Evolutionary conservation across 1,140 invertebrate species (phyloP).

Genomic region (Meloidogyne floridensis): DNA sequence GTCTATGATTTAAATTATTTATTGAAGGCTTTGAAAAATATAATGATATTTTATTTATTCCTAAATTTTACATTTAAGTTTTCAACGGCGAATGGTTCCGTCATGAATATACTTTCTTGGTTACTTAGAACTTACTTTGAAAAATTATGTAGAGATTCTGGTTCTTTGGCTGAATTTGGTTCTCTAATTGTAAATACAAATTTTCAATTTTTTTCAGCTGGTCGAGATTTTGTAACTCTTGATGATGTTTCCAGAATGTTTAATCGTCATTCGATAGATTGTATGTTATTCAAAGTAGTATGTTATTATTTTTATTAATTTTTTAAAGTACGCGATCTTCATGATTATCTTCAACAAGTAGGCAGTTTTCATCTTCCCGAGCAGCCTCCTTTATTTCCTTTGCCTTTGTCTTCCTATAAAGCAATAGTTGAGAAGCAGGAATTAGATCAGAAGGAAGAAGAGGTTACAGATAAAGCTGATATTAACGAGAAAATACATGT

Average conservation of each 20-base stretch:
- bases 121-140: conserved; percentile 28
- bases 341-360: conserved; percentile 29
- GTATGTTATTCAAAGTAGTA: neutral
- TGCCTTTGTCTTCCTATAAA: neutral
- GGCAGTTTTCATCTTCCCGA: neutral
- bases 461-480: conserved; percentile 4
- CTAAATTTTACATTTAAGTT: conserved; percentile 11
- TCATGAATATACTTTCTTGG: conserved; percentile 17
- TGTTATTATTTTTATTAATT: neutral
- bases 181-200: neutral
- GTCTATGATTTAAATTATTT: neutral
- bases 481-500: neutral
- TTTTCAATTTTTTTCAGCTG: neutral
- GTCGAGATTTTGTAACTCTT: conserved; percentile 16
- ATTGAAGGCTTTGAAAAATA: too few relatives aligned
- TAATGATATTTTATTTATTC: neutral
- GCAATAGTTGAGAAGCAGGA: neutral
- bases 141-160: conserved; percentile 21
- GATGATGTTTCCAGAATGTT: conserved; percentile 22
- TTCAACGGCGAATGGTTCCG: conserved; percentile 9
- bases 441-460: neutral
- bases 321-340: conserved; percentile 26
- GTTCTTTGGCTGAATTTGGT: neutral
- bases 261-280: conserved; percentile 3
- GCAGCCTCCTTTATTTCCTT: conserved; percentile 9